Base-by-base conservation (phyloP, 2,797 vertebrate species). In the Neoniphon sammara region DNA sequence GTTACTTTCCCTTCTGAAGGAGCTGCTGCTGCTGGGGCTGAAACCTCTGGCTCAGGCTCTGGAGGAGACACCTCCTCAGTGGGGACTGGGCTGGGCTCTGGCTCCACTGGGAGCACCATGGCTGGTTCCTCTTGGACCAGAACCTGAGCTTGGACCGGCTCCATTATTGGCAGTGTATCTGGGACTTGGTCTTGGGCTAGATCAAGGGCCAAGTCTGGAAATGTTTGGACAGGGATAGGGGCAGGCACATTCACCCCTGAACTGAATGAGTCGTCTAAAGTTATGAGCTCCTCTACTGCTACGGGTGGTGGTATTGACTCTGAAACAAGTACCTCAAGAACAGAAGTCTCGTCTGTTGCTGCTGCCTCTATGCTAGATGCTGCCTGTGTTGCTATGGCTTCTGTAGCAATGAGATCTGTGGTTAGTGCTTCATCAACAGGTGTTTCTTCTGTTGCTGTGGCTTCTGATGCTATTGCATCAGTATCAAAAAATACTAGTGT, bases 221-320 rank as follows among this genome's bases (percentile, higher is more conserved):
- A 21, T 4, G 62, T 54, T 14, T 69, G 46, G 34, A 44, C 70
- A 7, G 59, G 62, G 6, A 8, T 17, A 15, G 58, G 49, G 5
- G 11, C 21, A 1, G 82, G 64, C 3, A 1, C 34, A 12, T 80
- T 72, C 25, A 42, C 6, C 7, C 6, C 31, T 15, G 63, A 25
- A 46, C n/a, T 50, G 44, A 73, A 57, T 39, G 71, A 20, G 5
- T 61, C 73, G 21, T 86, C 80, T 20, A 86, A 82, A 62, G 69
- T 79, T 49, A 91, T 80, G 12, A 88, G 80, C 73, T 91, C 73
- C 57, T 91, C 85, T n/a, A 63, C 67, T 6, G 63, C 15, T 9
- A 10, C 34, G 0, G 39, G 5, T 53, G 46, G 61, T 18, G 60
- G 10, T 18, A 31, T 27, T 1, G 49, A 30, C 36, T 82, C 71